Base-by-base conservation (phyloP, 2,113 vertebrate species). In the Otis tarda region DNA sequence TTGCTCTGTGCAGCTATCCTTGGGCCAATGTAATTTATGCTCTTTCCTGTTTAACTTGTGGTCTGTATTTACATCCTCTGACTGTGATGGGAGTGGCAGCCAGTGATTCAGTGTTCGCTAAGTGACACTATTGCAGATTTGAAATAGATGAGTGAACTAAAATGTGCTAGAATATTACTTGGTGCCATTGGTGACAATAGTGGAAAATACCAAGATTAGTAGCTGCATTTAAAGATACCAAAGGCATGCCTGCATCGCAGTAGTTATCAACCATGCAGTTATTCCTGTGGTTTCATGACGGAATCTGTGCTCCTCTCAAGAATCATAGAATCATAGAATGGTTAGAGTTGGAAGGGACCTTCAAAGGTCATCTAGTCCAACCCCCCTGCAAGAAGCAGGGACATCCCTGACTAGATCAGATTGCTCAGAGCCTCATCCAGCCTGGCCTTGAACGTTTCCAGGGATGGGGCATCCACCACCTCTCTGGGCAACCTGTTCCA, bases 281-380 rank as follows among this genome's bases (percentile, higher is more conserved):
- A 0, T 39, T 2, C 0, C 25, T 57, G 45, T 30, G 12, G 21
- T 74, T 88, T 89, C 33, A 23, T 0, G 0, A 25, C 4, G 7
- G 22, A 74, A 56, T 4, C 8, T 37, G 20, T 18, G 21, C 2
- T 83, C 19, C 33, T 14, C 16, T 27, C 49, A 52, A 28, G n/a
- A n/a, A n/a, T n/a, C n/a, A n/a, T n/a, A n/a, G n/a, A n/a, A n/a
- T n/a, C n/a, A n/a, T n/a, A n/a, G n/a, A n/a, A n/a, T n/a, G n/a
- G n/a, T n/a, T n/a, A n/a, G n/a, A n/a, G n/a, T n/a, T n/a, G n/a
- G n/a, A n/a, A n/a, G n/a, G n/a, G n/a, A n/a, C n/a, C n/a, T n/a
- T n/a, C n/a, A n/a, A n/a, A n/a, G n/a, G n/a, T n/a, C n/a, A n/a
- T n/a, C n/a, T n/a, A n/a, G n/a, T n/a, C n/a, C n/a, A n/a, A n/a